Evolutionary conservation across 2,888 invertebrate species (phyloP), one percentile per base, ranked within the genome.

Genomic region (Petrolisthes cinctipes): DNA sequence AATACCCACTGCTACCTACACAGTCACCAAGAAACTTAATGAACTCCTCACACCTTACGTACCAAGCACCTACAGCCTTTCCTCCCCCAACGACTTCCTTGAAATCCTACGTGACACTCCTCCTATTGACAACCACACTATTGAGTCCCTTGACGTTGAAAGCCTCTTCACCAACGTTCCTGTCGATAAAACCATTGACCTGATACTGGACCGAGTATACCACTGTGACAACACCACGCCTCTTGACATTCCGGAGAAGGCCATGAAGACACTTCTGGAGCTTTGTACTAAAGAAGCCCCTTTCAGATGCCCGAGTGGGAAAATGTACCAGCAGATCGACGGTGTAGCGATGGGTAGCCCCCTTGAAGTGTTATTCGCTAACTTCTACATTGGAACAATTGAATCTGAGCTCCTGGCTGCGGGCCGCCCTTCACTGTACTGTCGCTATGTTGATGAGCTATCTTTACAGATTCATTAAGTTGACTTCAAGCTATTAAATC

Each of bases 321-420:
- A 37, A 23, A 75, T 23, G 78, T 78, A 11, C 20, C 78, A 78
- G 51, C 78, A 78, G 4, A 78, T 53, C 78, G 56, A 78, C 78
- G 56, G 51, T 1, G 78, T 37, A 51, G 51, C 78, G 37, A 78
- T 6, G 78, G 53, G 78, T 51, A 78, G 53, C 78, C 78, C 53
- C 20, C 75, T 75, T 20, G 75, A 3, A 20, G 75, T 75, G n/a
- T 20, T 75, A 20, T 4, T 4, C 23, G 4, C 75, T 75, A 17
- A 75, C 4, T 75, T 75, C n/a, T 75, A 75, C n/a, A 75, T 75
- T 2, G 23, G 37, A 37, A 37, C 37, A 37, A 37, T 37, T 0
- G 0, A 1, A 37, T 37, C 37, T 37, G 37, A 37, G 37, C 66
- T 11, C 11, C 66, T n/a, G n/a, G 11, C 66, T 1, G 37, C 2